Evolutionary conservation across 2,113 vertebrate species (phyloP), one percentile per base, ranked within the genome.

Genomic region (Pterophyllum scalare): DNA sequence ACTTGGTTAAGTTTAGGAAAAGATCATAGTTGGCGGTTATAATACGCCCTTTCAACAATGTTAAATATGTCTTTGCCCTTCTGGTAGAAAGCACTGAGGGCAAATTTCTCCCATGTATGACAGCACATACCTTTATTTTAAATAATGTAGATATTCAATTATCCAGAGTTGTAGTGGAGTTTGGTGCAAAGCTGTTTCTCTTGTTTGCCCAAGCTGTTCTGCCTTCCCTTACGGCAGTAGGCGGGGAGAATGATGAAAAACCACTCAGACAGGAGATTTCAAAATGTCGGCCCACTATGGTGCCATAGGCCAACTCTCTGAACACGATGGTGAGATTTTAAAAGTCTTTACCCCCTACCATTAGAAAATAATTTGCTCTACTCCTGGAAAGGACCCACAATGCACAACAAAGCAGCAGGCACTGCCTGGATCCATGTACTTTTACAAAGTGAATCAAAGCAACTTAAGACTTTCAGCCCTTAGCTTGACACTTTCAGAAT

Each of bases 191-290:
- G 82, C 67, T 75, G 3, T 83, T 72, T 82, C 59, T 79, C 80
- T 80, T 79, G n/a, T 80, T 77, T 81, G 38, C 75, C 22, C 59
- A 3, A 57, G 79, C 86, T 75, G 78, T 67, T 86, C 74, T 86
- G 75, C 82, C 84, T 87, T 59, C 43, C 79, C 86, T 84, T 77
- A 22, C 28, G 75, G 90, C 81, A 64, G 87, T 49, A 75, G 82
- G 88, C 17, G 60, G 79, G 35, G 54, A 59, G 61, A 80, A 84
- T 88, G 91, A 94, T 93, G 90, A 84, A 91, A 92, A 95, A 80
- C 80, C 89, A 90, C 85, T 93, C 88, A 90, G 92, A 94, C 89
- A 90, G 85, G 88, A 90, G 88, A 91, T 88, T 92, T 87, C 90
- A 91, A 93, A 89, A 91, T 89, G 91, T 92, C 80, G 85, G 90